Evolutionary conservation across 2,113 vertebrate genomes (phyloP).

Genomic region (Dipodomys stephensi): DNA sequence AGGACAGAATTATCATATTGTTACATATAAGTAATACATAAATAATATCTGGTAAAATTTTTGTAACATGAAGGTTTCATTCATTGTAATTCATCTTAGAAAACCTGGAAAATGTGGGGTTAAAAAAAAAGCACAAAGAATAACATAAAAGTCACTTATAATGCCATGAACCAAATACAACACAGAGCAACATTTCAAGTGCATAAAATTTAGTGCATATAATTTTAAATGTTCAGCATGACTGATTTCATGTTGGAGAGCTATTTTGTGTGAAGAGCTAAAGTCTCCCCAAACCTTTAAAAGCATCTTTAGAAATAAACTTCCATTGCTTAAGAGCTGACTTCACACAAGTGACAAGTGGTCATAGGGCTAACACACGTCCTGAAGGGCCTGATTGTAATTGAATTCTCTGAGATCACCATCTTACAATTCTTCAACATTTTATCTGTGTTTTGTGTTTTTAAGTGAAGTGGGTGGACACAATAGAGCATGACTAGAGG

Average conservation of each 20-base stretch:
- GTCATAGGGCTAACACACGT: neutral
- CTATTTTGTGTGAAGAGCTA: neutral
- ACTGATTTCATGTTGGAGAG: neutral
- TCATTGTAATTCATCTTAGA: conserved; percentile 20
- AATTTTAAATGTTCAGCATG: conserved; percentile 5
- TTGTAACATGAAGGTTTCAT: neutral
- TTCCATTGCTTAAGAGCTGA: neutral
- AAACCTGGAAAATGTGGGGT: conserved; percentile 15
- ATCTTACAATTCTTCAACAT: neutral
- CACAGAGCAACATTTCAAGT: neutral
- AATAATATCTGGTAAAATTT: neutral
- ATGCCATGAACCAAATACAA: conserved; percentile 29
- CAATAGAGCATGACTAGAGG: neutral
- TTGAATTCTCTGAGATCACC: neutral
- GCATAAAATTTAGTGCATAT: neutral
- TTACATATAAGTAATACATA: neutral
- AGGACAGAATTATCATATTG: conserved; percentile 19
- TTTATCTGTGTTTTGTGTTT: conserved; percentile 1
- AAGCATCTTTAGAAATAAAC: neutral
- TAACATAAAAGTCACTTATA: conserved; percentile 38
- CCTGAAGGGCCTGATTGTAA: neutral
- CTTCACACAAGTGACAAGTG: too few species aligned
- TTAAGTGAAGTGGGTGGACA: neutral
- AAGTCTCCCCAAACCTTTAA: neutral
- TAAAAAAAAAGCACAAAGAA: neutral